Evolutionary conservation across 2,888 invertebrate species (phyloP).

Genomic region (Torymus texanus): DNA sequence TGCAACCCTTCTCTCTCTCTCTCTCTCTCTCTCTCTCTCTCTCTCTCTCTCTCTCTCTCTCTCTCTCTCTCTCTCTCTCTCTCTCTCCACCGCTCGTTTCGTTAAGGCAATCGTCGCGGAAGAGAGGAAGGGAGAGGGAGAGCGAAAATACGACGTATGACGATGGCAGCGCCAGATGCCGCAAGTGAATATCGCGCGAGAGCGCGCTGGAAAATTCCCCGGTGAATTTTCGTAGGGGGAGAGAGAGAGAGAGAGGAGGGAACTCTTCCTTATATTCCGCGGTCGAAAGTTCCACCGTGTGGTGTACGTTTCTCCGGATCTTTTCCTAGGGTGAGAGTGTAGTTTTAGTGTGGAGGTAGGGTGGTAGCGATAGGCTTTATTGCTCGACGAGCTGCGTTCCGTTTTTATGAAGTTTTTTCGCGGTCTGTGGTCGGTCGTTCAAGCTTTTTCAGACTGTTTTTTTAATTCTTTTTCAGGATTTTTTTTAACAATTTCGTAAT

Average conservation of each 20-base stretch:
- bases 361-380: neutral
- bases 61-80: constrained; percentile 35
- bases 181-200: constrained; percentile 34
- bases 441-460: no score
- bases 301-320: no score
- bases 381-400: neutral
- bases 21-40: neutral
- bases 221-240: constrained; percentile 41
- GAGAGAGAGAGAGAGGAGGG: no score
- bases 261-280: no score
- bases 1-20: constrained; percentile 52
- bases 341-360: no score
- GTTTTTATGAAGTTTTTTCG: neutral
- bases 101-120: constrained; percentile 63
- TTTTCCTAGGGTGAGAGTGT: no score
- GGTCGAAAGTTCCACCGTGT: no score
- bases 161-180: constrained; percentile 50
- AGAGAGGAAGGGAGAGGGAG: constrained; percentile 18
- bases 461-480: no score
- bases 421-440: no score
- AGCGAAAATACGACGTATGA: constrained; percentile 51
- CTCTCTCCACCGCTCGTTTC: constrained; percentile 57
- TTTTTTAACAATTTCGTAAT: no score
- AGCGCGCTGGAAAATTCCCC: constrained; percentile 29
- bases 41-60: constrained; percentile 23